Percentiles rank a stretch among this genome's conserved stretches.
Evolutionary conservation across 2,888 invertebrate species (phyloP).

Genomic region (Tortrix viridana): DNA sequence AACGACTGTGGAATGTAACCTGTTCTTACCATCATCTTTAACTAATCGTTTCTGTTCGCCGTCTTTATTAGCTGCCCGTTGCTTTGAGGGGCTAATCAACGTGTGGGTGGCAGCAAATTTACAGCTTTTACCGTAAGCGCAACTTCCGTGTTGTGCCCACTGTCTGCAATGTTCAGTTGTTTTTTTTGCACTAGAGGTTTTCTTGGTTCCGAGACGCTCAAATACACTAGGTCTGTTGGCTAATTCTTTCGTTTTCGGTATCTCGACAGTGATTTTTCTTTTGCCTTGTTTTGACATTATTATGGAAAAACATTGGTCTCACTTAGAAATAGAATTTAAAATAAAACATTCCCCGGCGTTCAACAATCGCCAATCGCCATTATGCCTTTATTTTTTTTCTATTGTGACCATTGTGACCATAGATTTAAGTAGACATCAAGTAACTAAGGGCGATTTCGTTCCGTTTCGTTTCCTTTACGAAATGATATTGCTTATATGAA

Average conservation of each 20-base stretch:
- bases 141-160: conserved; percentile 91
- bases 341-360: conserved; percentile 52
- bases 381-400: conserved; percentile 9
- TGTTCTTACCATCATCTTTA: conserved; percentile 87
- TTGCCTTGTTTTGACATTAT: conserved; percentile 87
- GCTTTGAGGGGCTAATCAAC: conserved; percentile 90
- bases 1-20: conserved; percentile 86
- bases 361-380: conserved; percentile 35
- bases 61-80: conserved; percentile 87
- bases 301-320: conserved; percentile 77
- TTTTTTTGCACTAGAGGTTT: conserved; percentile 82
- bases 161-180: conserved; percentile 89
- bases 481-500: too few relatives aligned
- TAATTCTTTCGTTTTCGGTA: conserved; percentile 87
- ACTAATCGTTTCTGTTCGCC: conserved; percentile 77
- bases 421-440: too few relatives aligned
- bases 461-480: too few relatives aligned
- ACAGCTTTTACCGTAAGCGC: conserved; percentile 91
- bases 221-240: conserved; percentile 91
- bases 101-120: conserved; percentile 90
- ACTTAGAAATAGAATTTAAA: conserved; percentile 54
- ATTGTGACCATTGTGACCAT: too few relatives aligned
- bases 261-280: conserved; percentile 91
- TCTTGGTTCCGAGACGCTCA: conserved; percentile 91
- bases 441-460: too few relatives aligned